phyloP scores from a whole-genome alignment of 2,888 invertebrate genomes.

The Eristalis arbustorum region DNA sequence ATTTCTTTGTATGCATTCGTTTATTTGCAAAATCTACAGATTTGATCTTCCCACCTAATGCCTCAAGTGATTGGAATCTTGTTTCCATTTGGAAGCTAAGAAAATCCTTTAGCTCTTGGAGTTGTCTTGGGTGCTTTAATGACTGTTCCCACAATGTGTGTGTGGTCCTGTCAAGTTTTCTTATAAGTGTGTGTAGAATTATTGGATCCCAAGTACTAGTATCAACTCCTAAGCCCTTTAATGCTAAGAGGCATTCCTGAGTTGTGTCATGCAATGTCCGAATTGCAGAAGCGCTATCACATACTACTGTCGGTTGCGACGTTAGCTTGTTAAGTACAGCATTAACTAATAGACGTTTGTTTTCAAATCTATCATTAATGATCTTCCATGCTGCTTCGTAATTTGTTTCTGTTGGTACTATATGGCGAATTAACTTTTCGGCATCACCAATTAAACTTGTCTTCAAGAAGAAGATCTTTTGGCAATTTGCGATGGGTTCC shows the following conservation, averaged over 20 bases:
- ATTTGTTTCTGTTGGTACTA: not conserved
- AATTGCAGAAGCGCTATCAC: not conserved
- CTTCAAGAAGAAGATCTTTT: not conserved
- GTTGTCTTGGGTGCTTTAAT: too few species aligned
- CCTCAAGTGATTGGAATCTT: too few species aligned
- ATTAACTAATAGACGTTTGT: not conserved
- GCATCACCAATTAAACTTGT: not conserved
- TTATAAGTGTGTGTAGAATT: not conserved
- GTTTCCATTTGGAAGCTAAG: too few species aligned
- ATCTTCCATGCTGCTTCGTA: constrained; percentile 2
- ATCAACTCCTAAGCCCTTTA: not conserved
- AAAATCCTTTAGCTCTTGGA: too few species aligned
- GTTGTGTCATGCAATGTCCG: not conserved
- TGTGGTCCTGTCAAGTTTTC: too few species aligned
- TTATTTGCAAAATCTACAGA: too few species aligned
- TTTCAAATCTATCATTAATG: not conserved
- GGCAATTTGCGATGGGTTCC: not conserved
- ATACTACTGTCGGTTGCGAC: not conserved
- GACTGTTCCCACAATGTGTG: too few species aligned
- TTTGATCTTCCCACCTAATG: too few species aligned
- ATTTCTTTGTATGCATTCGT: too few species aligned
- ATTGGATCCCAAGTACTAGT: not conserved
- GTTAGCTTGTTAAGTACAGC: not conserved
- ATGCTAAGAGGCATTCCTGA: not conserved
- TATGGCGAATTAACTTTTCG: not conserved